Evolutionary conservation across 2,888 invertebrate genomes (phyloP), one percentile per base, ranked within the genome.

Genomic region (Acanthopleura granulata): DNA sequence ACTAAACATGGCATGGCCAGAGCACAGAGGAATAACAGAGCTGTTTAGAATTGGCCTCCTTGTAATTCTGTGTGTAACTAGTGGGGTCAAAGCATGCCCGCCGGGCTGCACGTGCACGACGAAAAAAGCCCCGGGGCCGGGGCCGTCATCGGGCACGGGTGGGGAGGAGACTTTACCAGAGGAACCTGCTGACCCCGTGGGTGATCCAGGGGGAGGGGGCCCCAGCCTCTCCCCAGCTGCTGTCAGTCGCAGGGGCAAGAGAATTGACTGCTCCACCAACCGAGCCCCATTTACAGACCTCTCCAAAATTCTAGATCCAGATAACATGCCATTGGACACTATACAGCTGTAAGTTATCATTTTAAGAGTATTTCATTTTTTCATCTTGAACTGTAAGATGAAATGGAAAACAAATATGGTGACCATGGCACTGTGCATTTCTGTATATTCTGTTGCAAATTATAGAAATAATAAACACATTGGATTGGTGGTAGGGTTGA

Each of bases 291-390:
- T 73, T 25, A 73, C 73, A n/a, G 66, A 66, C 22, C 62, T 73
- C 18, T 62, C 62, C 16, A 29, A 73, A 66, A 73, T 73, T 30
- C 40, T 40, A 40, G 49, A 30, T 25, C 61, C 61, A 4, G 62
- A 62, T 50, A 62, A 49, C 22, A 30, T 73, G 27, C 73, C 73
- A 0, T 30, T 62, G 25, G 61, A 73, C 27, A 62, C 62, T 25
- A 61, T 73, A 40, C 73, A 73, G 25, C 61, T 73, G 73, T 73
- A 62, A 73, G 73, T 73, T 62, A 6, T 69, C 25, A 57, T 57
- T 57, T 40, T 40, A 9, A 40, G 40, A 40, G 40, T 40, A 40
- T 40, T 40, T 40, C 9, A 40, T 40, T 40, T 40, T n/a, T 40
- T 6, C 40, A 40, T 40, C 4, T 40, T 3, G 4, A 40, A n/a